Evolutionary conservation across 2,113 vertebrate species (phyloP), one percentile per base, ranked within the genome.

Genomic region (Rhea americana): DNA sequence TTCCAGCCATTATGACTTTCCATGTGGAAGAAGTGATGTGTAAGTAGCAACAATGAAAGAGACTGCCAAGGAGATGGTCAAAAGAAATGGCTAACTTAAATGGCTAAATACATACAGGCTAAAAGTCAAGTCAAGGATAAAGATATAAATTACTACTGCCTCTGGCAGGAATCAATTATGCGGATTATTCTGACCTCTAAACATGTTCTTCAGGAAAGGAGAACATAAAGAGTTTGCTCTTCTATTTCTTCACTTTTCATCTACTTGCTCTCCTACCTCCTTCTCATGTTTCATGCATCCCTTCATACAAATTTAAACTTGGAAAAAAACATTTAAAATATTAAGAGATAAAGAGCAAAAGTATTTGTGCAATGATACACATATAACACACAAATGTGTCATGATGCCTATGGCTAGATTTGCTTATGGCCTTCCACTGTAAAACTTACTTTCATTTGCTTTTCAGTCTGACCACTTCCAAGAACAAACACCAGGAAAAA

Each of bases 91-190:
- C n/a, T 92, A 68, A 89, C 83, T 92, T 95, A 90, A 82, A 93
- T 35, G 81, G 81, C 77, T 96, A 96, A 94, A 93, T 95, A 97
- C 96, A 97, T 96, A 94, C 43, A 95, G 95, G 96, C 62, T 92
- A 93, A 93, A 95, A 87, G 97, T 97, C 97, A 98, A 97, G 97
- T 65, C 93, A 96, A 95, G 96, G 93, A 90, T 95, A 97, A 95
- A 96, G 89, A 95, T 86, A 96, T 74, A 96, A 96, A 95, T 94
- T 96, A 89, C 82, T 77, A 83, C 39, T 74, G 91, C 95, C 89
- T 92, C 92, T 93, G 91, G 95, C 94, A 96, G 58, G 86, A 95
- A 95, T 96, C 93, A 95, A 94, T 96, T 96, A 95, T 53, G 72
- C 43, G 94, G 87, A 50, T 80, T 93, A 90, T 82, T 93, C 72